These are phyloP conservation scores for Nemopilema nomurai DNA, from an alignment of 30 jellyfish, hydroid and myxozoan species.

Conservation along the genomic window DNA sequence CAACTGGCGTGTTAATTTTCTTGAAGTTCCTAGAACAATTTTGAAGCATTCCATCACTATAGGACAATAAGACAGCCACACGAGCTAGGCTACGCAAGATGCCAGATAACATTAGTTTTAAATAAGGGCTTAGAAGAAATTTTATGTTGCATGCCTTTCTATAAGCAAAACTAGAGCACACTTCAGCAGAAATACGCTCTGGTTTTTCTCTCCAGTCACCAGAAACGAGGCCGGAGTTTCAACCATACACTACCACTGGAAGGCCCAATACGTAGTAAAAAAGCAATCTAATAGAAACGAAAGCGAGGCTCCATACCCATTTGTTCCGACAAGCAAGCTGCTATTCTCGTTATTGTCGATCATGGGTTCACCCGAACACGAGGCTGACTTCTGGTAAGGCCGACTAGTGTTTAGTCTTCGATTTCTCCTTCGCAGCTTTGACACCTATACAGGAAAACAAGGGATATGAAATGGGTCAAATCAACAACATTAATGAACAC, in stretches of 20 bases:
- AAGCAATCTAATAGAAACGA: neutral
- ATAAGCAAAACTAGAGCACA: too few relatives aligned
- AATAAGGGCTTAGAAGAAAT: too few relatives aligned
- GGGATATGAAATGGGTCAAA: neutral
- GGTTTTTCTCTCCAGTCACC: too few relatives aligned
- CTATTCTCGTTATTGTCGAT: constrained; percentile 19
- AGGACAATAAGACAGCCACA: neutral
- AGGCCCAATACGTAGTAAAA: neutral
- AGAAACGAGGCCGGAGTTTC: neutral
- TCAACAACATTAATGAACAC: neutral
- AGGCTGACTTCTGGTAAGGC: constrained; percentile 1
- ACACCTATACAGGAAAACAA: constrained; percentile 18
- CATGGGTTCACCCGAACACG: neutral
- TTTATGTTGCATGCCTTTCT: too few relatives aligned
- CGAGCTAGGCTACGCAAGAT: neutral
- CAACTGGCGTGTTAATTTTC: neutral
- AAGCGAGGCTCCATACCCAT: constrained; percentile 14
- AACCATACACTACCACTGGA: neutral
- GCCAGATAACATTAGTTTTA: too few relatives aligned
- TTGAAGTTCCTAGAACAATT: neutral
- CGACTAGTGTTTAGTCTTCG: constrained; percentile 20
- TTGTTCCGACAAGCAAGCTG: constrained; percentile 39
- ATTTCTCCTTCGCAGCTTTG: constrained; percentile 44
- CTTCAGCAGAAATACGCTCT: too few relatives aligned
- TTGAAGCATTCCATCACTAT: neutral